Base-by-base conservation (phyloP, 2,113 vertebrate genomes). In the Festucalex cinctus region DNA sequence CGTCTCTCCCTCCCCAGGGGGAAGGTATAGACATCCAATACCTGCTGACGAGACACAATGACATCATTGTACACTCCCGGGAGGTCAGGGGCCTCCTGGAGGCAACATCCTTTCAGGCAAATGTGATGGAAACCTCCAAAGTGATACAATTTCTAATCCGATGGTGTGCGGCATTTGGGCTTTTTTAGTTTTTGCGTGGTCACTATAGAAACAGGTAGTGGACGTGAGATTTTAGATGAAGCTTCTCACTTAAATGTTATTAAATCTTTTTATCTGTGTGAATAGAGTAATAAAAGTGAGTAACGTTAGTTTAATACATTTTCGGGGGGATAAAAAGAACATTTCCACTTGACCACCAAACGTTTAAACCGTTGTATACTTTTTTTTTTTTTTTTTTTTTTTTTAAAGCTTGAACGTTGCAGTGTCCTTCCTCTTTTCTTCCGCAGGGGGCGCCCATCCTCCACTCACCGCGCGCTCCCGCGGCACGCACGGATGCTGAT, bases 401-500 rank as follows among this genome's bases (percentile, higher is more conserved):
- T n/a, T n/a, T n/a, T n/a, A n/a, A 13, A 9, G 9, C 39, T 13
- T 13, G 51, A 16, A 2, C 3, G 22, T 28, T 26, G 26, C 16
- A 16, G 16, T 57, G 54, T 32, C 14, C 6, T 57, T 32, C 51
- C 24, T 12, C 32, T 12, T 22, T 0, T 75, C 10, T 43, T 65
- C 75, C 53, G 0, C 39, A 79, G 81, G 74, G 74, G 77, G 75
- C 39, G 59, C 70, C 44, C 13, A 63, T 73, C 17, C 80, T 74
- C 16, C 39, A 32, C 37, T 13, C 13, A 9, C 1, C 43, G 68
- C 83, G 14, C 81, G 74, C 72, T 64, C 77, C 74, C 63, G 85
- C 79, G 74, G 82, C 80, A 56, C 64, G 63, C 80, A 53, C 78
- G 60, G 78, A 81, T 59, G 81, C 78, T 46, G 70, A 63, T 75